These are phyloP conservation scores for Eupithecia abbreviata DNA, from an alignment of 2,888 invertebrate species.

Conservation along the genomic window DNA sequence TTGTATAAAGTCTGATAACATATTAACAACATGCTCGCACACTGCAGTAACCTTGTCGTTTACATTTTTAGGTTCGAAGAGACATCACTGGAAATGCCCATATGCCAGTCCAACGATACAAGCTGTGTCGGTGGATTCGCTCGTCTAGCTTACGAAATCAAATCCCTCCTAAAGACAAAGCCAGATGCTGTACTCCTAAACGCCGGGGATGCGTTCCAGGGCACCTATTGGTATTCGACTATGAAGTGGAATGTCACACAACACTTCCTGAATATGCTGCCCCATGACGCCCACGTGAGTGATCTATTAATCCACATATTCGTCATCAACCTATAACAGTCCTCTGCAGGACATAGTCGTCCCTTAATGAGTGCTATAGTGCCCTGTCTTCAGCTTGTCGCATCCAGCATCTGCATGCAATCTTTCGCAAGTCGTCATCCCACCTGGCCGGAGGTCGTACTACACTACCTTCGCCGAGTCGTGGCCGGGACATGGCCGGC, in stretches of 20 bases:
- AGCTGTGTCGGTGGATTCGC: slow-evolving; percentile 88
- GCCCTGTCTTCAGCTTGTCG: too few species aligned
- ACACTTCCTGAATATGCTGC: slow-evolving; percentile 88
- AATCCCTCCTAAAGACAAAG: slow-evolving; percentile 71
- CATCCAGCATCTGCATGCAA: too few species aligned
- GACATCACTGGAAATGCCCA: slow-evolving; percentile 77
- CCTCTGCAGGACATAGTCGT: too few species aligned
- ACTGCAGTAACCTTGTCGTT: background rate
- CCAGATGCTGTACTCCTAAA: slow-evolving; percentile 87
- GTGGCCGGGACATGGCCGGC: too few species aligned
- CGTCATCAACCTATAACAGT: too few species aligned
- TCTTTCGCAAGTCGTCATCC: too few species aligned
- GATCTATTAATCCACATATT: background rate
- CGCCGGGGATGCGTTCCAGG: slow-evolving; percentile 93
- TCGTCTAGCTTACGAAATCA: slow-evolving; percentile 84
- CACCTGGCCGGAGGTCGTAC: too few species aligned
- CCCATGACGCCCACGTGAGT: slow-evolving; percentile 89
- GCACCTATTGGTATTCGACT: slow-evolving; percentile 91
- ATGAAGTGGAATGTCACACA: slow-evolving; percentile 89
- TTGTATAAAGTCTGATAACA: too few species aligned
- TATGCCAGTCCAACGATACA: slow-evolving; percentile 77
- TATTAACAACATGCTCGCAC: too few species aligned
- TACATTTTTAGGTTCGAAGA: slow-evolving; percentile 80
- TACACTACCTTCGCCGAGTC: too few species aligned
- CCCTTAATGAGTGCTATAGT: too few species aligned